A percentile compares a stretch with the other conserved stretches of the same genome.
Evolutionary conservation across 2,888 invertebrate species (phyloP).

Genomic region (Digitonthophagus gazella): DNA sequence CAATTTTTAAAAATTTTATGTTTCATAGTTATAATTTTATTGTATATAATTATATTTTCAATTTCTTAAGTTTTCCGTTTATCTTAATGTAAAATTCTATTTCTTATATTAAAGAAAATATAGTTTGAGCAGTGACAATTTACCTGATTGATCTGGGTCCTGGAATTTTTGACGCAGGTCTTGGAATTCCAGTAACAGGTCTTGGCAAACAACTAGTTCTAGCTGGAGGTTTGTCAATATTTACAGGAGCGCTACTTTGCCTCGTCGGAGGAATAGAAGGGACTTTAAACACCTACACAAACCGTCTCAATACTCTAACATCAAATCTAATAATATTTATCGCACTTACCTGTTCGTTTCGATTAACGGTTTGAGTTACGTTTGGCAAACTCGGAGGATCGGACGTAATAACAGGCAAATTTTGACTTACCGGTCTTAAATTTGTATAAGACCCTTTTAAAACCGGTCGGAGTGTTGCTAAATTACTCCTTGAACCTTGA

Average conservation of each 20-base stretch:
- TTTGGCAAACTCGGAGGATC: background rate
- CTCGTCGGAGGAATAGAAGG: conserved; percentile 21
- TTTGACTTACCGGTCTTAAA: conserved; percentile 42
- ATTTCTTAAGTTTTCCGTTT: too few relatives aligned
- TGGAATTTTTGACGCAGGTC: conserved; percentile 47
- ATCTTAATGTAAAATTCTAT: too few relatives aligned
- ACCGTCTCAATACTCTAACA: background rate
- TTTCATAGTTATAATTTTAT: too few relatives aligned
- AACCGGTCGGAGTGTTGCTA: conserved; percentile 42
- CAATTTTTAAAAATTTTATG: too few relatives aligned
- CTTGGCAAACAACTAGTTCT: conserved; percentile 47
- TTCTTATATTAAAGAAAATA: background rate
- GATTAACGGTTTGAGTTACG: background rate
- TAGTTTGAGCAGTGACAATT: background rate
- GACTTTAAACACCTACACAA: conserved; percentile 24
- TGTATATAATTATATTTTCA: too few relatives aligned
- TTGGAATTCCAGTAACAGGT: conserved; percentile 45
- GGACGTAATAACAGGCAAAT: conserved; percentile 37
- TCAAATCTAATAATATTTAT: background rate
- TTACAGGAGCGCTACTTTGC: conserved; percentile 23
- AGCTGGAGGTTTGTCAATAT: conserved; percentile 30
- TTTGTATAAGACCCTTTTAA: conserved; percentile 47
- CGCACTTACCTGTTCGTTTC: background rate
- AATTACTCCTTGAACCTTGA: conserved; percentile 39
- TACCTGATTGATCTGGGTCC: conserved; percentile 41